Base-by-base conservation (phyloP, 2,888 invertebrate species). In the Tenthredo distinguenda region DNA sequence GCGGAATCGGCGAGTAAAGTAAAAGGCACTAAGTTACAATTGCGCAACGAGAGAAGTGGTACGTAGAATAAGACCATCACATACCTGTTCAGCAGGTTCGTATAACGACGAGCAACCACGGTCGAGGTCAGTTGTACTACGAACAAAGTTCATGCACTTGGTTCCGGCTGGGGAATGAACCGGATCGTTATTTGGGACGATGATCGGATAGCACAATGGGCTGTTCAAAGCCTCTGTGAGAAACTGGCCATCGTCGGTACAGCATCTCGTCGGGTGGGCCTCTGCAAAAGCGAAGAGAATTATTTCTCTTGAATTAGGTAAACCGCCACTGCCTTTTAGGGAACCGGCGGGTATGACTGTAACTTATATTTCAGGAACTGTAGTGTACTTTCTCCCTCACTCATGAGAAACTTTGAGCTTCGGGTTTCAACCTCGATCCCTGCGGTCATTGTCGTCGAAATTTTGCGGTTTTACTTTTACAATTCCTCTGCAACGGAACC, bases 61-160 rank as follows among this genome's bases (percentile, higher is more conserved):
- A 43, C 21, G 9, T 15, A 6, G 21, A 85, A 21, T 55, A 26
- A 40, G 77, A 86, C 21, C 85, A 71, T 84, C 82, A 84, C 92
- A 91, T 91, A 97, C 97, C 94, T 97, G 97, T 94, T 97, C 96
- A 82, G 96, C 96, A 10, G 97, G 96, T 94, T 7, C 95, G 95
- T 40, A 26, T 50, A 81, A 9, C 21, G 87, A 84, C 2, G 89
- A 83, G 85, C 97, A 96, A 79, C 96, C 95, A 86, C 96, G 95
- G 88, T 96, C 96, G 84, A 96, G 95, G 81, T 97, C 96, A 2
- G 96, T 95, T 58, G 95, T 95, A 1, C 96, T 96, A 87, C 97
- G 95, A 7, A 97, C 96, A 89, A 97, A 97, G 94, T 96, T 96
- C 94, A 96, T 95, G 91, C 97, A 97, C 86, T 94, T 94, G 0